Conservation (phyloP, 2,113 vertebrate species). For the Polypterus bichir region DNA sequence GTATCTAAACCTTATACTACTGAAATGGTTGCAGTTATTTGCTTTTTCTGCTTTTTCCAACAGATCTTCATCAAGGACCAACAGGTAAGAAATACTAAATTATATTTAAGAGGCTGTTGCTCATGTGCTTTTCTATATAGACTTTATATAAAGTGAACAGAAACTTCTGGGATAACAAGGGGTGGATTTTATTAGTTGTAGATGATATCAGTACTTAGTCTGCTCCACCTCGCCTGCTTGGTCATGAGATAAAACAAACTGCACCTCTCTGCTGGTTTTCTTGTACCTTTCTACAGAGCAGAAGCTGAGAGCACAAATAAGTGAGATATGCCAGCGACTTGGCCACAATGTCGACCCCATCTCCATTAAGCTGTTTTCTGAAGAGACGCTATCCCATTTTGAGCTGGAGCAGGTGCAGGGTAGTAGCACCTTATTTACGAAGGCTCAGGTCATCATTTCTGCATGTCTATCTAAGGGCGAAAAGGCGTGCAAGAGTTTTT, state of each 20-base stretch:
- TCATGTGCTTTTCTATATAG: too few relatives aligned
- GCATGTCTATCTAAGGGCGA: constrained; percentile 34
- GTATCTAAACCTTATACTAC: too few relatives aligned
- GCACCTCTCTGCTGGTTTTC: neutral
- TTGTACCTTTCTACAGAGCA: constrained; percentile 16
- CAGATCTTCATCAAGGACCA: constrained; percentile 24
- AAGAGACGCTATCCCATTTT: constrained; percentile 25
- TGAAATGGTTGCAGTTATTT: too few relatives aligned
- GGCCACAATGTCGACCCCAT: constrained; percentile 26
- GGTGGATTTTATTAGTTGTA: too few relatives aligned
- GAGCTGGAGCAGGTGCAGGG: constrained; percentile 32
- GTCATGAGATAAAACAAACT: too few relatives aligned
- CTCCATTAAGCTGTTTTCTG: constrained; percentile 29
- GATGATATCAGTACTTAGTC: too few relatives aligned
- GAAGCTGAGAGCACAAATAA: constrained; percentile 22
- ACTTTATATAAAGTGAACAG: too few relatives aligned
- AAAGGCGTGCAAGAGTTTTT: constrained; percentile 27
- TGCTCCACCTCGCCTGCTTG: too few relatives aligned
- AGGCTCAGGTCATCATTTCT: constrained; percentile 24
- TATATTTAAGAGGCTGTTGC: too few relatives aligned
- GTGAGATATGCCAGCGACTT: constrained; percentile 25
- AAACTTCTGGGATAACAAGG: too few relatives aligned
- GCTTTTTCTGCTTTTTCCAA: constrained; percentile 1
- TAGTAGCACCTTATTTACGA: constrained; percentile 19
- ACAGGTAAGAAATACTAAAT: constrained; percentile 21